Base-by-base conservation (phyloP, 2,888 invertebrate species). In the Hemicrepidius hirtus region DNA sequence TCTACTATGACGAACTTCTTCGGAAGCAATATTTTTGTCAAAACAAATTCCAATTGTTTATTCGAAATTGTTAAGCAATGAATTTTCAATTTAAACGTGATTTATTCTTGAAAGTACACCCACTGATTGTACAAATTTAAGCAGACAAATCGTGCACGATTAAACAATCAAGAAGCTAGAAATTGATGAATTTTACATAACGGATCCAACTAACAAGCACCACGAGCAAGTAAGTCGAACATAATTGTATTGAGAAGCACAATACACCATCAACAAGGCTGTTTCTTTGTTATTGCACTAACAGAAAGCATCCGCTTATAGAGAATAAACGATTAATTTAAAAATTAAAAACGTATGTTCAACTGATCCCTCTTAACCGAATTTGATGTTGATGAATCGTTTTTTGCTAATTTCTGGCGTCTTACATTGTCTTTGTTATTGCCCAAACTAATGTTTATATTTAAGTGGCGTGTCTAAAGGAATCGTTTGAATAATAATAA, bases 241-340 rank as follows among this genome's bases (percentile, higher is more conserved):
- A 67, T 55, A 65, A 74, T 71, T 72, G 64, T 44, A 72, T 50
- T 40, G 64, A 72, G 55, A 64, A 67, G 62, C 60, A 71, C 64
- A 71, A 68, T 71, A 64, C 62, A 50, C 28, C 67, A 62, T 69
- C 66, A 71, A 71, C 70, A 46, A 69, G 62, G 57, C 49, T 68
- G 63, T 53, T 64, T 70, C 71, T 72, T 68, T 75, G 72, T 75
- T 72, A 68, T 66, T 71, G 24, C 40, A 68, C 71, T 68, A 74
- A 74, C 67, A 74, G 72, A 74, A 75, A 68, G 59, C 74, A 75
- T 75, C 71, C 74, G 74, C 70, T 65, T 53, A 41, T 68, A 62
- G 28, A 75, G 68, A 68, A 71, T 59, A 64, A 65, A 55, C 59
- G 68, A 75, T 72, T 75, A 75, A 75, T 72, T 74, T 74, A 68